Base-by-base conservation (phyloP, 2,113 vertebrate species). In the Myotis davidii region DNA sequence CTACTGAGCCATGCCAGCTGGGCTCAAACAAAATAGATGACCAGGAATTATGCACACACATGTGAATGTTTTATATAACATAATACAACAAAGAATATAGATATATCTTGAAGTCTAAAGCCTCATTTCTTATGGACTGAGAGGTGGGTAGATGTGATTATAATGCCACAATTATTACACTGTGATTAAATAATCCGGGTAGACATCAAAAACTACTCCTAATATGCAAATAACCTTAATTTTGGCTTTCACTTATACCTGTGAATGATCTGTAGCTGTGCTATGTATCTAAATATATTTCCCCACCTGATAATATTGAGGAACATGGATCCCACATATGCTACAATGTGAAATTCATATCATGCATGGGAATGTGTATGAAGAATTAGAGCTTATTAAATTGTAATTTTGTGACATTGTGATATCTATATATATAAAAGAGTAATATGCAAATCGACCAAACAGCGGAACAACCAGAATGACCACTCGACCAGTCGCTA, bases 131-230 rank as follows among this genome's bases (percentile, higher is more conserved):
- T 29, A 72, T n/a, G 9, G 32, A 72, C 16, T 64, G 42, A 72
- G 29, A 78, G 34, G 3, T 89, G 16, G 45, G 17, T 6, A 29
- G 13, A 64, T 61, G 4, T 42, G 9, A 16, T 69, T 76, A 12
- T 42, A 88, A 56, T 65, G 23, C 18, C 21, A 23, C 20, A 65
- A 77, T 76, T 61, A 42, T n/a, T 61, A 29, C 29, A 59, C 29
- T 50, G 39, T 76, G 59, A 69, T 82, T 84, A 74, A 67, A 76
- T 82, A 83, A 95, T 12, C n/a, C 39, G 69, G 2, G 50, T 52
- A 27, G n/a, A 52, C 69, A 76, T 23, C 20, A 21, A 83, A 25
- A 61, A 76, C 17, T 52, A 52, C 9, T 42, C 39, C 10, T 86
- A 37, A 73, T 42, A 29, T 32, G 32, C 29, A 94, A 85, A 39